Evolutionary conservation across 2,888 invertebrate species (phyloP), one percentile per base, ranked within the genome.

Genomic region (Drosophila nigritarsus): DNA sequence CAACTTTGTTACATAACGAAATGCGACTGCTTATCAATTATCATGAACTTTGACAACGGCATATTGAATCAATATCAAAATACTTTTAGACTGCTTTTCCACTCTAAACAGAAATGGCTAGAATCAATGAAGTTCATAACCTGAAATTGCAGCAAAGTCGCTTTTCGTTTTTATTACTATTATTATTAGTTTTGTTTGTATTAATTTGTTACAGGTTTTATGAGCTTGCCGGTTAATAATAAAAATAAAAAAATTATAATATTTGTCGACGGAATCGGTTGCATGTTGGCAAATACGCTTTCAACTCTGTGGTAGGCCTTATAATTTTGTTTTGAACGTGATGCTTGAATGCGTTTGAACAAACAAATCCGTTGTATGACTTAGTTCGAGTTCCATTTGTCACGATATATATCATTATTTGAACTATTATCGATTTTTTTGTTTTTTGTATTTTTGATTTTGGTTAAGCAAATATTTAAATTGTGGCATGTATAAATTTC

Each of bases 261-360:
- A 53, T 20, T 32, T 51, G 38, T 30, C 24, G 24, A 45, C 15
- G 15, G 24, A 4, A 45, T 67, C 40, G 36, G 40, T 75, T 79
- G 80, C 65, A 71, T 79, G 80, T 64, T 58, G 45, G 38, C 51
- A 32, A 69, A 71, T 27, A 50, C 34, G 34, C 29, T 49, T 58
- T 30, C 1, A 30, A 48, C 15, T 63, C 24, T 29, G 58, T 65
- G 65, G 53, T 53, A 48, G 49, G n/a, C 49, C 27, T 50, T 29
- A 53, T 50, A 54, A 62, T 24, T 62, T 61, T 65, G 65, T 66
- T 55, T 76, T 76, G 58, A 30, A 42, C 68, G 53, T 48, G 42
- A 66, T 71, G 75, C 66, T 76, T 66, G 36, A 72, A 60, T 76
- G 72, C 56, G 50, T 62, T 72, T 29, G 8, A 55, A 63, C 58